Percentiles rank a stretch among this genome's conserved stretches.
phyloP scores from a whole-genome alignment of 2,797 vertebrate genomes.

The Gobio occitaniae region DNA sequence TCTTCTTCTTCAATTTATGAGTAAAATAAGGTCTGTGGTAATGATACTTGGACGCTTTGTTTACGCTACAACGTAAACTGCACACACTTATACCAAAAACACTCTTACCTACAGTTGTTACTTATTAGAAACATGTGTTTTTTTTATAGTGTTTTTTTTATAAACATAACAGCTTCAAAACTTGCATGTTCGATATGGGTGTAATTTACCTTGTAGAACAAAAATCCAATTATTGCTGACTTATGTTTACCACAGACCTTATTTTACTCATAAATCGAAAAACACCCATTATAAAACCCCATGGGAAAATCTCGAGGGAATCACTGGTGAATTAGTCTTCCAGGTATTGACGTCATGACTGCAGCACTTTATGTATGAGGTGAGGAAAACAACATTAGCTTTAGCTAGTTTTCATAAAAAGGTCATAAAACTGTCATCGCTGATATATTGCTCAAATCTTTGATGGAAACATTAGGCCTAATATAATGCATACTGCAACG shows the following conservation, averaged over 20 bases:
- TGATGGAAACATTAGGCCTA: background rate
- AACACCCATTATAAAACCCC: background rate
- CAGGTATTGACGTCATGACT: background rate
- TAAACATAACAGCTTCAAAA: too few species aligned
- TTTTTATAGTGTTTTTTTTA: too few species aligned
- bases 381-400: background rate
- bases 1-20: too few species aligned
- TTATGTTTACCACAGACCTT: background rate
- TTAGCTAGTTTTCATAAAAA: background rate
- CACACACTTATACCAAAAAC: too few species aligned
- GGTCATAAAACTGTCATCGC: background rate
- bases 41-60: too few species aligned
- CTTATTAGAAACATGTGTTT: too few species aligned
- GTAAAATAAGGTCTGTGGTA: too few species aligned
- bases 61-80: too few species aligned
- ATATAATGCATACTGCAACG: background rate
- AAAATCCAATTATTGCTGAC: background rate
- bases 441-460: background rate
- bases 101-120: too few species aligned
- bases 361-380: background rate
- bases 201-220: background rate
- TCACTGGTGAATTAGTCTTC: background rate
- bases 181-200: background rate
- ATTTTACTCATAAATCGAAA: background rate
- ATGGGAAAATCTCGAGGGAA: background rate